Evolutionary conservation across 2,113 vertebrate species (phyloP).

Genomic region (Paramisgurnus dabryanus): DNA sequence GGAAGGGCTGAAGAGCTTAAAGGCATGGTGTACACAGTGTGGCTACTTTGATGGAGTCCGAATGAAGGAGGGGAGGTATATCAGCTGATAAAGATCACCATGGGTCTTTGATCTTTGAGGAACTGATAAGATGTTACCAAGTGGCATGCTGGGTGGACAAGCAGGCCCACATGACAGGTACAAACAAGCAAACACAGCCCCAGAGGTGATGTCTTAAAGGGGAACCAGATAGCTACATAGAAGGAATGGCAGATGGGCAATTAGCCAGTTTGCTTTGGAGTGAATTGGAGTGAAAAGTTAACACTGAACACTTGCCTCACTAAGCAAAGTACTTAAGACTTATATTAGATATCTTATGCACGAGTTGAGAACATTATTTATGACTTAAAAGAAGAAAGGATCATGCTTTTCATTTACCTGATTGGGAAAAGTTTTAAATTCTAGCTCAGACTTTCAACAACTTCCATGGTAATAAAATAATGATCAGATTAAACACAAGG

Average conservation of each 20-base stretch:
- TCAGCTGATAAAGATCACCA: slow-evolving; percentile 75
- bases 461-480: too few species aligned
- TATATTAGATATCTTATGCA: background rate
- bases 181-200: slow-evolving; percentile 71
- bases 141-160: slow-evolving; percentile 76
- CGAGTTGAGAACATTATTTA: slow-evolving; percentile 19
- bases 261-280: slow-evolving; percentile 29
- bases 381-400: slow-evolving; percentile 1
- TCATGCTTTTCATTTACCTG: background rate
- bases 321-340: slow-evolving; percentile 1
- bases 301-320: slow-evolving; percentile 33
- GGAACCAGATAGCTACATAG: slow-evolving; percentile 55
- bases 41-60: slow-evolving; percentile 65
- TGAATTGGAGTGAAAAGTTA: slow-evolving; percentile 34
- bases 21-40: slow-evolving; percentile 64
- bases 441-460: background rate
- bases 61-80: slow-evolving; percentile 67
- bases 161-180: slow-evolving; percentile 74
- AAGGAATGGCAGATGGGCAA: slow-evolving; percentile 49
- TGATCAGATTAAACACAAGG: background rate
- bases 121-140: slow-evolving; percentile 74
- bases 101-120: slow-evolving; percentile 74
- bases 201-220: slow-evolving; percentile 53
- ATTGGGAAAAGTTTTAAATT: background rate
- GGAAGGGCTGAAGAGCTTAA: slow-evolving; percentile 72